These are phyloP conservation scores for Antheraea assamensis DNA, from an alignment of 2,888 invertebrate genomes.

Conservation along the genomic window DNA sequence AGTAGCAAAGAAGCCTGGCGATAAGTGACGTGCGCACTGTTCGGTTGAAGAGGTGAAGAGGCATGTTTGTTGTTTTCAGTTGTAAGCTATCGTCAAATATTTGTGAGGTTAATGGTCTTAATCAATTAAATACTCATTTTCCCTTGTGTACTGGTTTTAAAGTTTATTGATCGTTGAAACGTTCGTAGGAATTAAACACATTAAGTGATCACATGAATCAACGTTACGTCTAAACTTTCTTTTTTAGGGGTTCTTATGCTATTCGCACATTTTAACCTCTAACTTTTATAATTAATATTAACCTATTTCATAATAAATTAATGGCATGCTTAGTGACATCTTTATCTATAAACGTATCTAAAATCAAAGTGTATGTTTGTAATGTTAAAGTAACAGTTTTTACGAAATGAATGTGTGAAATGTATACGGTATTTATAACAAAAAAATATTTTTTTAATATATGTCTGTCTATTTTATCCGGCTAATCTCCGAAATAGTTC, in stretches of 20 bases:
- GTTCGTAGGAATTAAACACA: not conserved
- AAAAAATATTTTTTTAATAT: no score
- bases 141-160: not conserved
- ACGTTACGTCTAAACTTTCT: not conserved
- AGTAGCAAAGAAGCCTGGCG: slow-evolving; percentile 21
- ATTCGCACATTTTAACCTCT: no score
- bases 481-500: no score
- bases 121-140: slow-evolving; percentile 6
- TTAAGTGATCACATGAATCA: not conserved
- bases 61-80: slow-evolving; percentile 31
- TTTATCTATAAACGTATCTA: no score
- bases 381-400: no score
- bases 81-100: slow-evolving; percentile 19
- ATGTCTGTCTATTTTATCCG: no score
- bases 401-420: no score
- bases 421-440: no score
- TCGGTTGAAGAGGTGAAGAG: slow-evolving; percentile 47
- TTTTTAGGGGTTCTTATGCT: not conserved
- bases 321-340: no score
- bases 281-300: no score
- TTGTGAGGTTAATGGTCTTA: slow-evolving; percentile 15
- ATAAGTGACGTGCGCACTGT: slow-evolving; percentile 46
- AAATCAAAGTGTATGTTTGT: no score
- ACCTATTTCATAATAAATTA: no score
- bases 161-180: not conserved